Percentiles rank a stretch among this genome's conserved stretches.
Conservation (phyloP, 1,140 invertebrate species). For the Papilio xuthus region DNA sequence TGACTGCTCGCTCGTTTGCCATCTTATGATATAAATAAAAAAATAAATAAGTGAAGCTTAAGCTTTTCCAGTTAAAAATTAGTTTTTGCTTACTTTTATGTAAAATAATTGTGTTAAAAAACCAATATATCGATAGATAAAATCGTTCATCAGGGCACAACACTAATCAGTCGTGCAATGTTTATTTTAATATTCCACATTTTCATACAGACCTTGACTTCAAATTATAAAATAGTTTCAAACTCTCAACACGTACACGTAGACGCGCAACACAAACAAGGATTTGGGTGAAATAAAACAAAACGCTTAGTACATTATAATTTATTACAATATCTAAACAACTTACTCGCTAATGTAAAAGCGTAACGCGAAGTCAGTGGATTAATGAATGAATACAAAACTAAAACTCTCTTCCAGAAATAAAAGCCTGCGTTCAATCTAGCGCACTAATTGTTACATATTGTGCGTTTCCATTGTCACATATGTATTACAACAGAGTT, state of each 20-base stretch:
- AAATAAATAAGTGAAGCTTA: too few species aligned
- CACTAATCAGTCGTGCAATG: neutral
- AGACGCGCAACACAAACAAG: neutral
- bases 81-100: too few species aligned
- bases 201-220: too few species aligned
- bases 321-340: constrained; percentile 16
- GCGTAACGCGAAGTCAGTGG: neutral
- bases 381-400: neutral
- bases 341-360: constrained; percentile 19
- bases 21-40: too few species aligned
- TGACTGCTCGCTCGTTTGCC: too few species aligned
- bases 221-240: too few species aligned
- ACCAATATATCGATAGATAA: neutral
- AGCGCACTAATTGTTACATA: neutral
- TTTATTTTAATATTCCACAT: neutral
- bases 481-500: too few species aligned
- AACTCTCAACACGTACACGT: too few species aligned
- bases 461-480: too few species aligned
- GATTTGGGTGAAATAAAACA: neutral
- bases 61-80: too few species aligned
- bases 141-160: neutral
- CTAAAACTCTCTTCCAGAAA: neutral
- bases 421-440: neutral
- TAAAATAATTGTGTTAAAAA: too few species aligned
- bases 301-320: constrained; percentile 5